Percentiles rank a stretch among this genome's conserved stretches.
Conservation (phyloP, 2,797 vertebrate genomes). For the Lateolabrax maculatus region DNA sequence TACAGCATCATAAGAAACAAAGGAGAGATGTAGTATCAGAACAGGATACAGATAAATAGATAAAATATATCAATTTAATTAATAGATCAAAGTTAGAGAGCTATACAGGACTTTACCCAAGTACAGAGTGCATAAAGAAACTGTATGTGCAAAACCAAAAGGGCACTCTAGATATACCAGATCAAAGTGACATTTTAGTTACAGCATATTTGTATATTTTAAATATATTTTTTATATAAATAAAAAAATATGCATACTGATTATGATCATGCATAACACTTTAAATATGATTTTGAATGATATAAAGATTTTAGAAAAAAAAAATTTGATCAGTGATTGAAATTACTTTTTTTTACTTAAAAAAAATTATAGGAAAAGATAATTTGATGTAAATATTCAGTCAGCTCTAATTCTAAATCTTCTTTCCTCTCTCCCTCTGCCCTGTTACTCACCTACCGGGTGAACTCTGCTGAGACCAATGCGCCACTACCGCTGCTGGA, state of each 20-base stretch:
- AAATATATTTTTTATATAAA: neutral
- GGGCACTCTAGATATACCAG: neutral
- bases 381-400: neutral
- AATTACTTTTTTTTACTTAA: neutral
- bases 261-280: too few relatives aligned
- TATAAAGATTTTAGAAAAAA: neutral
- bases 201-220: neutral
- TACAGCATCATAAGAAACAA: neutral
- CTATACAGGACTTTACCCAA: neutral
- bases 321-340: neutral
- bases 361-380: neutral
- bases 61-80: neutral
- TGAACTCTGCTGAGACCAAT: constrained; percentile 78
- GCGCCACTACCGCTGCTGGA: constrained; percentile 21
- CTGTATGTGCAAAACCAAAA: neutral
- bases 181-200: neutral
- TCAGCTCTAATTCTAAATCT: neutral
- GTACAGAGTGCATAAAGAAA: neutral
- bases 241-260: neutral
- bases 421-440: neutral
- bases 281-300: too few relatives aligned
- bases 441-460: constrained; percentile 77
- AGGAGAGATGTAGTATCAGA: neutral
- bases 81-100: neutral
- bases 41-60: neutral